Conservation (phyloP, 2,888 invertebrate species). For the Himalopsyche kuldschensis region DNA sequence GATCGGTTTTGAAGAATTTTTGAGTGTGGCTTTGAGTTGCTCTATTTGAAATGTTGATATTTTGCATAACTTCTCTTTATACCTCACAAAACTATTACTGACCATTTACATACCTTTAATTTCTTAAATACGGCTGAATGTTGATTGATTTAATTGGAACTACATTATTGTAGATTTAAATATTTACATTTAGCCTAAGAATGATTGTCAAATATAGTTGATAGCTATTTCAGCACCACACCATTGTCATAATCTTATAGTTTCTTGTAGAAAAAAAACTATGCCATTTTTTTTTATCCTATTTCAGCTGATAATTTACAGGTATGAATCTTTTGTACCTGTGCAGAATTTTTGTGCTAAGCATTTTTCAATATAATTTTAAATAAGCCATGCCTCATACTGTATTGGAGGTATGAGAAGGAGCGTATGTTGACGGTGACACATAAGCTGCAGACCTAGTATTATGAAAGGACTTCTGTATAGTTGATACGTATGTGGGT, state of each 20-base stretch:
- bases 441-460: neutral
- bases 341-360: neutral
- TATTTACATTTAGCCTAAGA: too few species aligned
- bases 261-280: too few species aligned
- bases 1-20: slow-evolving; percentile 89
- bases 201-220: too few species aligned
- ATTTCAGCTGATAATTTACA: neutral
- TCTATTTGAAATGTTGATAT: slow-evolving; percentile 51
- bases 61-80: neutral
- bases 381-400: neutral
- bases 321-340: neutral
- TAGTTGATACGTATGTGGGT: neutral
- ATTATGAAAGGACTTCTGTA: neutral
- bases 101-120: neutral
- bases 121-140: neutral
- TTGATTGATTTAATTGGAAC: neutral
- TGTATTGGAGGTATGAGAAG: neutral
- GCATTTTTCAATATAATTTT: neutral
- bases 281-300: too few species aligned
- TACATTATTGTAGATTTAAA: too few species aligned
- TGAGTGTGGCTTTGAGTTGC: slow-evolving; percentile 78
- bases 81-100: neutral
- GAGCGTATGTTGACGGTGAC: neutral
- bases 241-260: too few species aligned
- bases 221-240: too few species aligned